phyloP scores from a whole-genome alignment of 2,888 invertebrate species.

The Macrosiphum euphorbiae region DNA sequence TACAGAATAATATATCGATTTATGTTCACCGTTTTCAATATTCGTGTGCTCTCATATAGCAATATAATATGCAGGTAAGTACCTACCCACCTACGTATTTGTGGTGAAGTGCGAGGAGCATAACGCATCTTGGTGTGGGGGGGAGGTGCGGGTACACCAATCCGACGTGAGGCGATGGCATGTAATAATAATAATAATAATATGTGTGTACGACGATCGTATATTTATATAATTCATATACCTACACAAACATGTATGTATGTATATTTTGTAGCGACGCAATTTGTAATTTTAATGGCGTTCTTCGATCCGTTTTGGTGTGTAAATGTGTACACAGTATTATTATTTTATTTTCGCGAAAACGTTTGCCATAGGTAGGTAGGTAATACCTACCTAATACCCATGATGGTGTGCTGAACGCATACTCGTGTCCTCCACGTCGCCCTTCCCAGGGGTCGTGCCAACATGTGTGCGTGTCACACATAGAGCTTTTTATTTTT shows the following conservation, averaged over 20 bases:
- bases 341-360: neutral
- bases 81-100: neutral
- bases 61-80: neutral
- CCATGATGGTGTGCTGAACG: neutral
- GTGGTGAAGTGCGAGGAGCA: neutral
- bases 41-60: neutral
- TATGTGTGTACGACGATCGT: neutral
- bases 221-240: neutral
- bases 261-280: neutral
- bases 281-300: conserved; percentile 12
- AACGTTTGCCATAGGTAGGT: neutral
- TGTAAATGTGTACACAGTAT: neutral
- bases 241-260: neutral
- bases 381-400: neutral
- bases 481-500: neutral
- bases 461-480: neutral
- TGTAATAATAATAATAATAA: neutral
- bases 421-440: neutral
- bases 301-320: neutral
- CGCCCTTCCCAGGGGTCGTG: neutral
- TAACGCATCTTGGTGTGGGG: neutral
- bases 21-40: neutral
- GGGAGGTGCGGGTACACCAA: neutral
- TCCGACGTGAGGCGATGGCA: neutral
- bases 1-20: neutral